Evolutionary conservation across 2,113 vertebrate genomes (phyloP).

Genomic region (Halcyon senegalensis): DNA sequence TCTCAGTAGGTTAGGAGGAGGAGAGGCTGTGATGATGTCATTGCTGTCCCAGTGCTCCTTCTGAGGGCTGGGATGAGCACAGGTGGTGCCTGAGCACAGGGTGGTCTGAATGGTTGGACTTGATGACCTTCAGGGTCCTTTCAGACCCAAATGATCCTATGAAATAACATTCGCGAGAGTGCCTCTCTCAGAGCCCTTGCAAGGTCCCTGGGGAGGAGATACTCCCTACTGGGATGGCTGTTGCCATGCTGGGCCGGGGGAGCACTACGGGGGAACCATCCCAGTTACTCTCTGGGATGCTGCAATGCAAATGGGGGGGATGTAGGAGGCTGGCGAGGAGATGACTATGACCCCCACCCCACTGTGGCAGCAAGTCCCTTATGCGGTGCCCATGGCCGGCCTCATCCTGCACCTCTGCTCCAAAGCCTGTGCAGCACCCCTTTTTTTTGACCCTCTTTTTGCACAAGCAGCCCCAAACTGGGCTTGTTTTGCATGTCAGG

Average conservation of each 20-base stretch:
- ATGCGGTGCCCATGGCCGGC: accelerated
- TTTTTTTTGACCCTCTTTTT: not conserved
- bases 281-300: not conserved
- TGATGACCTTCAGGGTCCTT: not conserved
- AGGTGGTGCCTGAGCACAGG: not conserved
- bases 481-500: not conserved
- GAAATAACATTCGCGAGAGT: not conserved
- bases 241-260: not conserved
- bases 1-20: not conserved
- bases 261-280: accelerated
- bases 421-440: not conserved
- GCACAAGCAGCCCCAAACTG: not conserved
- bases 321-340: not conserved
- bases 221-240: no score
- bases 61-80: not conserved
- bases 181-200: not conserved
- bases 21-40: no score
- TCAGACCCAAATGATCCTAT: not conserved
- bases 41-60: not conserved
- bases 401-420: not conserved
- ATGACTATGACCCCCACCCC: accelerated
- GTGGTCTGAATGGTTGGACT: not conserved
- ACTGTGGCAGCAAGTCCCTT: not conserved
- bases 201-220: not conserved
- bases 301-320: not conserved